These are phyloP conservation scores for Andrena praecox DNA, from an alignment of 2,888 invertebrate species.

Conservation along the genomic window DNA sequence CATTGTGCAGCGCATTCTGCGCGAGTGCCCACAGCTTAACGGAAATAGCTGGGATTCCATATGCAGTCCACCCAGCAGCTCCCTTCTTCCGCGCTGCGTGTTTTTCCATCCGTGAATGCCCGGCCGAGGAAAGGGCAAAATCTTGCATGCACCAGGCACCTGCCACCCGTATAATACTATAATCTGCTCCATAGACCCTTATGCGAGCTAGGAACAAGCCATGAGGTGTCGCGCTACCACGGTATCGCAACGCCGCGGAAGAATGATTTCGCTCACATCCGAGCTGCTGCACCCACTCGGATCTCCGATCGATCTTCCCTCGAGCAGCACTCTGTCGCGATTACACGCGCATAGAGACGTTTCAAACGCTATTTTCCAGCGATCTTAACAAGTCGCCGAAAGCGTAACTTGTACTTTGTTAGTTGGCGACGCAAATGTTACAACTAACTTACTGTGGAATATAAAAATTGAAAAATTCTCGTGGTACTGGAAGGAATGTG, in stretches of 20 bases:
- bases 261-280: too few relatives aligned
- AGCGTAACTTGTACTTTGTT: too few relatives aligned
- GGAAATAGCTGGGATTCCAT: conserved; percentile 25
- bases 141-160: background rate
- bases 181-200: background rate
- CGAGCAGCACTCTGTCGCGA: too few relatives aligned
- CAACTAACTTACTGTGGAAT: too few relatives aligned
- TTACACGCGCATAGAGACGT: too few relatives aligned
- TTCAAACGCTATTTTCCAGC: too few relatives aligned
- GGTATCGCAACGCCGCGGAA: background rate
- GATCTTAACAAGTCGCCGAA: too few relatives aligned
- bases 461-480: too few relatives aligned
- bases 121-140: conserved; percentile 4
- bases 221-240: background rate
- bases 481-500: too few relatives aligned
- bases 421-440: too few relatives aligned
- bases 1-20: conserved; percentile 37
- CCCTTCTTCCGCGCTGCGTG: background rate
- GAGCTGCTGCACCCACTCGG: too few relatives aligned
- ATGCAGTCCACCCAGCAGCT: background rate
- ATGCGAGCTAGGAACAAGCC: background rate
- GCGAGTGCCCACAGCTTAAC: conserved; percentile 23
- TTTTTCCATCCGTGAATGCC: conserved; percentile 12
- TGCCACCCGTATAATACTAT: background rate
- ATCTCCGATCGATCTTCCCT: too few relatives aligned